Evolutionary conservation across 2,888 invertebrate genomes (phyloP).

Genomic region (Cosmia pyralina): DNA sequence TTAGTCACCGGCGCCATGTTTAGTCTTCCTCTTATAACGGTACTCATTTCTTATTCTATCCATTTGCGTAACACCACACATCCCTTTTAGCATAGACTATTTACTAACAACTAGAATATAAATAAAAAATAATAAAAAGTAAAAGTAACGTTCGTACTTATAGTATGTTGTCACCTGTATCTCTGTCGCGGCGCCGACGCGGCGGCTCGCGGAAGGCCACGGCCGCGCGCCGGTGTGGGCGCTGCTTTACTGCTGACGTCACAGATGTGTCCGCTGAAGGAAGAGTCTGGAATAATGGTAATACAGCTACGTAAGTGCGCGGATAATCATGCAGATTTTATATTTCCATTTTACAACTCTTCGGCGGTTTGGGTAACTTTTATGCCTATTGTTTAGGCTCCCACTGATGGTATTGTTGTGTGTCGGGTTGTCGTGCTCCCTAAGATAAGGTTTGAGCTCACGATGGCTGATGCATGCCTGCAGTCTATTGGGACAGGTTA

Average conservation of each 20-base stretch:
- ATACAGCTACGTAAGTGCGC: not conserved
- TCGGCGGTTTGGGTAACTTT: not conserved
- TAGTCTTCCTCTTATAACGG: not conserved
- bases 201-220: conserved; percentile 85
- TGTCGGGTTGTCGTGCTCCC: too few relatives aligned
- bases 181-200: conserved; percentile 73
- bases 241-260: conserved; percentile 67
- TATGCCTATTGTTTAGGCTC: too few relatives aligned
- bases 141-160: conserved; percentile 48
- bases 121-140: conserved; percentile 21
- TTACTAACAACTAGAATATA: not conserved
- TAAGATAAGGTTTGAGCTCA: too few relatives aligned
- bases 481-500: too few relatives aligned
- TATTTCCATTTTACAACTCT: not conserved
- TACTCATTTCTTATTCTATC: not conserved
- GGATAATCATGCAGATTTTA: too few relatives aligned
- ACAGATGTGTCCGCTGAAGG: conserved; percentile 75
- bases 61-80: not conserved
- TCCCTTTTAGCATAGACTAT: not conserved
- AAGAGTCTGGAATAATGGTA: conserved; percentile 61
- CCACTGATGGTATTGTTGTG: too few relatives aligned
- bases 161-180: conserved; percentile 69
- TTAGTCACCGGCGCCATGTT: not conserved
- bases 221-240: conserved; percentile 70
- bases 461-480: too few relatives aligned